Evolutionary conservation across 1,140 invertebrate genomes (phyloP).

Genomic region (Bactericera cockerelli): DNA sequence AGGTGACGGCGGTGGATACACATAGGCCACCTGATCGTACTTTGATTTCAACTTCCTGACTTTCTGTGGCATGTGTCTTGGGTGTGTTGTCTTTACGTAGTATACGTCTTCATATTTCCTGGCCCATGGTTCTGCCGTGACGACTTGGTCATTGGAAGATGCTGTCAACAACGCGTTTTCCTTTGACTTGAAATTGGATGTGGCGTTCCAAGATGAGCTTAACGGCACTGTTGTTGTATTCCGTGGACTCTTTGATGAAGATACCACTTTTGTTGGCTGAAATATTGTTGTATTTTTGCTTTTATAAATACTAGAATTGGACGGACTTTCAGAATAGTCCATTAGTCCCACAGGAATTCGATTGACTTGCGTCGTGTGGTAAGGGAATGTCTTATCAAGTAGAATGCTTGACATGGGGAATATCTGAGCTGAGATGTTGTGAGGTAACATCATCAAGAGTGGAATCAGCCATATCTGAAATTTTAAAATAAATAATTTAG

Average conservation of each 20-base stretch:
- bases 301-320: neutral
- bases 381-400: neutral
- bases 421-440: neutral
- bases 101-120: neutral
- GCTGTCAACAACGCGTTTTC: neutral
- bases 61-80: neutral
- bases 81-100: neutral
- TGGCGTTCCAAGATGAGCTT: neutral
- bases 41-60: neutral
- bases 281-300: neutral
- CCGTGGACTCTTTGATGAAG: neutral
- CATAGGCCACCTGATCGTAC: neutral
- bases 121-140: neutral
- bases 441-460: neutral
- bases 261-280: neutral
- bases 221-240: neutral
- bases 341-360: neutral
- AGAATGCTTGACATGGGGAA: neutral
- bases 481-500: too few species aligned
- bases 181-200: neutral
- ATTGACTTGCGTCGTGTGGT: neutral
- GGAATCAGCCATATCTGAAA: neutral
- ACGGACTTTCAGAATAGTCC: neutral
- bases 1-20: neutral
- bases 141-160: neutral